Conservation (phyloP, 1,140 invertebrate species). For the Pogonognathellus flavescens region DNA sequence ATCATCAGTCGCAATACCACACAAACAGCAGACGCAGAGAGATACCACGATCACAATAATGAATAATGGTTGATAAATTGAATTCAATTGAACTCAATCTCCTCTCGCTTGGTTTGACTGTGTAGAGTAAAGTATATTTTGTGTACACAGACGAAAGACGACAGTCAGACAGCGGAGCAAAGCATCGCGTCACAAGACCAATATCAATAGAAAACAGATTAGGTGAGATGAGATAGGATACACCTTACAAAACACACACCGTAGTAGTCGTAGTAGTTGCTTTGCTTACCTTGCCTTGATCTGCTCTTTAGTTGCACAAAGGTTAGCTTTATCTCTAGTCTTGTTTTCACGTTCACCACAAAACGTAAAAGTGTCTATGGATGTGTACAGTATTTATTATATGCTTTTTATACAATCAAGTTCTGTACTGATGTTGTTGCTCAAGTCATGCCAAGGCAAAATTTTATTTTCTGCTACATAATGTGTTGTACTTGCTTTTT, state of each 20-base stretch:
- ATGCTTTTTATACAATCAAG: no score
- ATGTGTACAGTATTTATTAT: background rate
- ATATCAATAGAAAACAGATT: conserved; percentile 41
- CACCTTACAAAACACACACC: background rate
- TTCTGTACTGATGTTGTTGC: no score
- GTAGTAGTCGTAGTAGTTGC: background rate
- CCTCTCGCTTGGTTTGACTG: background rate
- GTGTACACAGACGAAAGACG: background rate
- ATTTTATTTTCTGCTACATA: background rate
- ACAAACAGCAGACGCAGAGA: background rate
- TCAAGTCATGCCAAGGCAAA: conserved; percentile 11
- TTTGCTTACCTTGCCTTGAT: conserved; percentile 23
- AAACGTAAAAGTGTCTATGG: background rate
- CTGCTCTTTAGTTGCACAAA: background rate
- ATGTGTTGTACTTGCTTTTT: background rate
- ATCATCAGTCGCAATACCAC: background rate
- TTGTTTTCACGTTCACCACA: background rate
- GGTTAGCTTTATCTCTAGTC: conserved; percentile 34
- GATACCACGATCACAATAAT: conserved; percentile 19
- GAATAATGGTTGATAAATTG: conserved; percentile 46
- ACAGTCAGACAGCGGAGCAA: background rate
- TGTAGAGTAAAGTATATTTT: background rate
- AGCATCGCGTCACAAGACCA: background rate
- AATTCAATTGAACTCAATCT: conserved; percentile 23
- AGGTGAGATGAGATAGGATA: background rate